These are phyloP conservation scores for Spilogale gracilis DNA, from an alignment of 2,113 vertebrate genomes.

Conservation along the genomic window DNA sequence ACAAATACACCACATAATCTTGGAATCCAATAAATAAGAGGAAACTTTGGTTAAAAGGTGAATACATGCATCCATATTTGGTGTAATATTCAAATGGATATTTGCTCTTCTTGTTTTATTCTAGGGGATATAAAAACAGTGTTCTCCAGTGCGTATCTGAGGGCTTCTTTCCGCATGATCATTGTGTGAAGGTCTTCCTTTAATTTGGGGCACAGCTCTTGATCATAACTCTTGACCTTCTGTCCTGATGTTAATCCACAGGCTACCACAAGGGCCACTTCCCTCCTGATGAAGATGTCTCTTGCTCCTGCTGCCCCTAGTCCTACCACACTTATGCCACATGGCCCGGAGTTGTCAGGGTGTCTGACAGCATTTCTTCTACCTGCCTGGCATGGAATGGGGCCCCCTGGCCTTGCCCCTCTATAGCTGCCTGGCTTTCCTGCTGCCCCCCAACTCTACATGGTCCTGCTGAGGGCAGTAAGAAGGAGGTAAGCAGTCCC, in stretches of 20 bases:
- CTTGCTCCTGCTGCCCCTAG: neutral
- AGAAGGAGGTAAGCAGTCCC: neutral
- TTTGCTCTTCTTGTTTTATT: neutral
- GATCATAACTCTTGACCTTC: neutral
- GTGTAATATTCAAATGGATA: neutral
- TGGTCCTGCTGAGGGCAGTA: neutral
- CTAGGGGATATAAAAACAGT: too few species aligned
- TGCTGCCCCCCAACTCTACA: neutral
- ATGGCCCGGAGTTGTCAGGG: neutral
- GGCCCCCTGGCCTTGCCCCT: neutral
- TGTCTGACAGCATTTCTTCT: neutral
- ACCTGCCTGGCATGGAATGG: neutral
- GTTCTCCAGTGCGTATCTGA: neutral
- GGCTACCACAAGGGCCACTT: neutral
- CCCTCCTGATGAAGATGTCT: neutral
- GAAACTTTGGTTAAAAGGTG: neutral
- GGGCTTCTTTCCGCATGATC: neutral
- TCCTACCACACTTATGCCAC: neutral
- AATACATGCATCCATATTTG: neutral
- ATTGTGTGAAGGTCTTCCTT: neutral
- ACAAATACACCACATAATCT: neutral
- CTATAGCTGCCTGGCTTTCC: neutral
- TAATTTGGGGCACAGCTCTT: neutral
- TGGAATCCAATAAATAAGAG: neutral
- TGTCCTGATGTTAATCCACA: neutral